phyloP scores from a whole-genome alignment of 2,113 vertebrate genomes.

The Nematolebias whitei region DNA sequence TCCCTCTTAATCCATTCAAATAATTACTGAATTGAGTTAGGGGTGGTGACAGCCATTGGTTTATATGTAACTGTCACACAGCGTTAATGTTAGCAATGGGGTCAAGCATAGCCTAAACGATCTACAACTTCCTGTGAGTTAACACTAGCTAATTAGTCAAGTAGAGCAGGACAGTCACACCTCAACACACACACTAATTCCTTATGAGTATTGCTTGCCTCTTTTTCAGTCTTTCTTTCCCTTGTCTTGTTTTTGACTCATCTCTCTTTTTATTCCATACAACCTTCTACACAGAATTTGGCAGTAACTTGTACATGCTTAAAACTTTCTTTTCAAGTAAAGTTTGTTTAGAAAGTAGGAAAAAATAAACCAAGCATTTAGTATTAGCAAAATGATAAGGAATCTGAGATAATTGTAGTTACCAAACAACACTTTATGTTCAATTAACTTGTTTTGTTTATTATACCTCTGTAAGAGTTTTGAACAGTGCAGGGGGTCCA shows the following conservation, averaged over 20 bases:
- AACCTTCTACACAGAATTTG: neutral
- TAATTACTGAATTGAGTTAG: conserved; percentile 63
- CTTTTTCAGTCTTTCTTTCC: conserved; percentile 32
- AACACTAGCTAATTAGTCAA: conserved; percentile 75
- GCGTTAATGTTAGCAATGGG: conserved; percentile 67
- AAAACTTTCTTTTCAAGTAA: conserved; percentile 13
- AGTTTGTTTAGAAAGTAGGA: conserved; percentile 42
- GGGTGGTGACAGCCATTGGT: conserved; percentile 60
- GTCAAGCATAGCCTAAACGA: conserved; percentile 70
- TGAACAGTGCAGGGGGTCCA: neutral
- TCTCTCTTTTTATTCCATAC: conserved; percentile 1
- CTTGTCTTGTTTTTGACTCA: conserved; percentile 19
- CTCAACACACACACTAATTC: conserved; percentile 71
- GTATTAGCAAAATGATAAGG: conserved; percentile 41
- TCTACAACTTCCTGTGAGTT: conserved; percentile 70
- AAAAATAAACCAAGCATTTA: conserved; percentile 29
- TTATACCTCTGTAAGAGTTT: conserved; percentile 2
- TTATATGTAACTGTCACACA: conserved; percentile 71
- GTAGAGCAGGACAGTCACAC: conserved; percentile 74
- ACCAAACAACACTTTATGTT: conserved; percentile 35
- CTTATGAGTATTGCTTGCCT: conserved; percentile 47
- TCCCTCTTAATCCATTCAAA: conserved; percentile 38
- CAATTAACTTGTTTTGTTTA: conserved; percentile 29
- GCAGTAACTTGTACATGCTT: conserved; percentile 6
- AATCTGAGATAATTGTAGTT: conserved; percentile 35